A percentile compares a stretch with the other conserved stretches of the same genome.
These are phyloP conservation scores for Enteromius viviparus DNA, from an alignment of 2,797 vertebrate genomes.

Conservation along the genomic window DNA sequence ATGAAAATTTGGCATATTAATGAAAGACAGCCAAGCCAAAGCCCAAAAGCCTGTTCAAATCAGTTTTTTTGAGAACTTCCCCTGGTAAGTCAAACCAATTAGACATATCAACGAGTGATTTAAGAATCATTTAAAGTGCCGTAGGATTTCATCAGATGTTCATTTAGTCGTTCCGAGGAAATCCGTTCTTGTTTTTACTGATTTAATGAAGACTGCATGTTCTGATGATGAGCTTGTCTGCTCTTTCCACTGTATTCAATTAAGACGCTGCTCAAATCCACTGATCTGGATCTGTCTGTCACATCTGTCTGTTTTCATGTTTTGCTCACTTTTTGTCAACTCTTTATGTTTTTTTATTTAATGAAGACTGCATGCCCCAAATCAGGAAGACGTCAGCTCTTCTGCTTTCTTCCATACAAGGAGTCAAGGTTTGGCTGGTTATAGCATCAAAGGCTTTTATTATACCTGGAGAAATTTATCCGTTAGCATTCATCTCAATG, in stretches of 20 bases:
- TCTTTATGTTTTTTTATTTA: background rate
- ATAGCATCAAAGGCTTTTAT: conserved; percentile 1
- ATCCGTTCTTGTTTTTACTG: conserved; percentile 4
- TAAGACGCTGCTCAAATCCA: background rate
- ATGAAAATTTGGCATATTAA: conserved; percentile 32
- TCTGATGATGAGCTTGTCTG: conserved; percentile 14
- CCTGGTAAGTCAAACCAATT: conserved; percentile 35
- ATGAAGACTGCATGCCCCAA: conserved; percentile 3
- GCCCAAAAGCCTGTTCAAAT: conserved; percentile 6
- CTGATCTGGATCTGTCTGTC: background rate
- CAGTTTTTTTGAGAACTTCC: conserved; percentile 22
- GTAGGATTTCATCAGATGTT: conserved; percentile 21
- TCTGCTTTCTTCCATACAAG: background rate
- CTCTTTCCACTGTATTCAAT: conserved; percentile 9
- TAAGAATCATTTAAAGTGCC: conserved; percentile 18
- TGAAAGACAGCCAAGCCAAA: conserved; percentile 46
- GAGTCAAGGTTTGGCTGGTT: background rate
- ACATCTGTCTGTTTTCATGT: background rate
- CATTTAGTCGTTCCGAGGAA: conserved; percentile 14
- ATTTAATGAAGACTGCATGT: conserved; percentile 33
- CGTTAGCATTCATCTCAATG: background rate
- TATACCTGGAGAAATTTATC: conserved; percentile 5
- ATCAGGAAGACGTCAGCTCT: background rate
- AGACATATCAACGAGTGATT: conserved; percentile 32
- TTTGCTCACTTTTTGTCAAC: conserved; percentile 9